These are phyloP conservation scores for Chaetura pelagica DNA, from an alignment of 2,113 vertebrate species.

Conservation along the genomic window DNA sequence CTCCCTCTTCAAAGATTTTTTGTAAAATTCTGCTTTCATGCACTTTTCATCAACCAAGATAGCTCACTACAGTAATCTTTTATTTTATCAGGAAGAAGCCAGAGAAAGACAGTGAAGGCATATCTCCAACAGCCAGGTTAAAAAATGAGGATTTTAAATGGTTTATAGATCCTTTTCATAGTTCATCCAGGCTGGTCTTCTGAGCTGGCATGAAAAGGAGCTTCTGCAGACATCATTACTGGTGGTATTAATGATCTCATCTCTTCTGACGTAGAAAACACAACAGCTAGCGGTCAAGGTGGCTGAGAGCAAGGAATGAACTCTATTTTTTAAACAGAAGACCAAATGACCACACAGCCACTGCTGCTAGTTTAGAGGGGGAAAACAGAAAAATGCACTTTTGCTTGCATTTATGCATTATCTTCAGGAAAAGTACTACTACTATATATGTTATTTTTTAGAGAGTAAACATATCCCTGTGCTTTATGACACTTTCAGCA, in stretches of 20 bases:
- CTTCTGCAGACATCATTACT: conserved; percentile 46
- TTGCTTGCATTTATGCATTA: neutral
- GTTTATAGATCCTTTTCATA: neutral
- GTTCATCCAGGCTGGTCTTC: neutral
- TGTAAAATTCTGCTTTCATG: neutral
- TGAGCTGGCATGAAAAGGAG: neutral
- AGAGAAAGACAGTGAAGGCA: neutral
- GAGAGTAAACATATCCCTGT: neutral
- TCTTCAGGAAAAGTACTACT: neutral
- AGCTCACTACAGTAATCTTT: neutral
- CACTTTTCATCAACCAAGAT: neutral
- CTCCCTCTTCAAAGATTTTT: neutral
- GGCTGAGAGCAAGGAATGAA: conserved; percentile 35
- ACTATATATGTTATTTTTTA: neutral
- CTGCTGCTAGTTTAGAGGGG: neutral
- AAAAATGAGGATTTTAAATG: neutral
- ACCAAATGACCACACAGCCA: neutral
- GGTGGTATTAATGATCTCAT: conserved; percentile 39
- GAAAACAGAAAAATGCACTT: neutral
- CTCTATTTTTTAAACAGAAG: neutral
- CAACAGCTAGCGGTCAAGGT: conserved; percentile 33
- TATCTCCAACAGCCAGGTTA: neutral
- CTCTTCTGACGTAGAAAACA: neutral
- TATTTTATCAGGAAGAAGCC: neutral
- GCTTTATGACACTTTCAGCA: neutral